Conservation (phyloP, 2,888 invertebrate species). For the Drosophila pullipes region DNA sequence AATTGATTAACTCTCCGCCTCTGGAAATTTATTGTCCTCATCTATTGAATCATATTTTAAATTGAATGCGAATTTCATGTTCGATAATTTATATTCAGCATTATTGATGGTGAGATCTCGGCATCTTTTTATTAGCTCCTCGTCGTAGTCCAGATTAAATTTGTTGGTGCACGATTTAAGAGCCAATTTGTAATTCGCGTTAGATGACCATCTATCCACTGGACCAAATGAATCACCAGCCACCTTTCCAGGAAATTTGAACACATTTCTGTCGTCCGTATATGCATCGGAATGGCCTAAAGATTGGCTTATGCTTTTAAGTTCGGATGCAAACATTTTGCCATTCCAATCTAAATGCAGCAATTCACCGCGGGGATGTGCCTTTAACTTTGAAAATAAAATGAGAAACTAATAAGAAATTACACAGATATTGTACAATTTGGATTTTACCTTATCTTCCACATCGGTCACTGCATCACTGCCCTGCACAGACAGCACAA, state of each 20-base stretch:
- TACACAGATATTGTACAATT: not conserved
- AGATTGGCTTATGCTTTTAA: constrained; percentile 9
- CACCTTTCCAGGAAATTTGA: constrained; percentile 27
- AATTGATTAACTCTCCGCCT: not conserved
- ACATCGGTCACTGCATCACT: not conserved
- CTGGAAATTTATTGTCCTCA: constrained; percentile 8
- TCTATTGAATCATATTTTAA: constrained; percentile 37
- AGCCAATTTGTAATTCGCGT: constrained; percentile 27
- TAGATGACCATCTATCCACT: constrained; percentile 20
- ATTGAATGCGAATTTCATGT: constrained; percentile 29
- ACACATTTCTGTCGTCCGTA: not conserved
- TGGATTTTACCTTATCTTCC: constrained; percentile 18
- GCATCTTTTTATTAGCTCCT: constrained; percentile 24
- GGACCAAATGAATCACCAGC: constrained; percentile 17
- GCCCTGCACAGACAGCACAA: constrained; percentile 15
- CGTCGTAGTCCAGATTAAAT: constrained; percentile 20
- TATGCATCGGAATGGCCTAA: not conserved
- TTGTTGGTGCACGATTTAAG: constrained; percentile 29
- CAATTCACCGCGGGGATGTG: not conserved
- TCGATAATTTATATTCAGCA: constrained; percentile 11
- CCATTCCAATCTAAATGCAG: constrained; percentile 29
- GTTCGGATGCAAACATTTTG: constrained; percentile 9
- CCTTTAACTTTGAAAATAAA: constrained; percentile 11
- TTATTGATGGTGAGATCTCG: constrained; percentile 18
- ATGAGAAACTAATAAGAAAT: not conserved